Conservation (phyloP, 2,888 invertebrate genomes). For the Hirtodrosophila confusa region DNA sequence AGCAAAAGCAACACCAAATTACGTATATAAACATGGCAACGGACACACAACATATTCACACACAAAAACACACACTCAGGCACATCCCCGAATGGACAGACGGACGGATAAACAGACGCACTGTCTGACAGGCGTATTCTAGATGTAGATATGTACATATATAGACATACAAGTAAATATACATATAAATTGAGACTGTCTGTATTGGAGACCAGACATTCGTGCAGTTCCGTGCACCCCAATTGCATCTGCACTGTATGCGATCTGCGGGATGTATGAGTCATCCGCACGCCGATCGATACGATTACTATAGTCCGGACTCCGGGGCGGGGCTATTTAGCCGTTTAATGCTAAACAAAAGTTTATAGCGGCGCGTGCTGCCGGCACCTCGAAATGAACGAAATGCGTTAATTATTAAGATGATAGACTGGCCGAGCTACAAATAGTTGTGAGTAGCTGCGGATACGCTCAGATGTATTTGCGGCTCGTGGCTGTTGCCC, state of each 20-base stretch:
- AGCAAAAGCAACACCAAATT: constrained; percentile 31
- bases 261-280: too few relatives aligned
- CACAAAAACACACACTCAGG: constrained; percentile 7
- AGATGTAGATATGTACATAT: constrained; percentile 16
- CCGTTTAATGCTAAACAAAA: constrained; percentile 67
- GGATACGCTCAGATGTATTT: constrained; percentile 20
- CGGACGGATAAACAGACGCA: constrained; percentile 52
- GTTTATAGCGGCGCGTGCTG: constrained; percentile 66
- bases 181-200: not conserved
- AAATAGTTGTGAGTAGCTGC: constrained; percentile 17
- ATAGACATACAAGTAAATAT: constrained; percentile 8
- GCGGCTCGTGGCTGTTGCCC: constrained; percentile 16
- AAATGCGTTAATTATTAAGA: constrained; percentile 71
- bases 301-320: constrained; percentile 1
- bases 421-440: constrained; percentile 28
- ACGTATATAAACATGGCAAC: constrained; percentile 39
- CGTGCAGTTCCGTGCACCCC: not conserved
- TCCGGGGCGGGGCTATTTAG: constrained; percentile 25
- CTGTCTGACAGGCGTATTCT: constrained; percentile 54
- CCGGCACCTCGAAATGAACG: constrained; percentile 47
- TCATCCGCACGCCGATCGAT: not conserved
- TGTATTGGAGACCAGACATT: not conserved
- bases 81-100: constrained; percentile 32
- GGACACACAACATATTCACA: constrained; percentile 28
- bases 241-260: constrained; percentile 11